Base-by-base conservation (phyloP, 2,797 vertebrate genomes). In the Falco concolor region DNA sequence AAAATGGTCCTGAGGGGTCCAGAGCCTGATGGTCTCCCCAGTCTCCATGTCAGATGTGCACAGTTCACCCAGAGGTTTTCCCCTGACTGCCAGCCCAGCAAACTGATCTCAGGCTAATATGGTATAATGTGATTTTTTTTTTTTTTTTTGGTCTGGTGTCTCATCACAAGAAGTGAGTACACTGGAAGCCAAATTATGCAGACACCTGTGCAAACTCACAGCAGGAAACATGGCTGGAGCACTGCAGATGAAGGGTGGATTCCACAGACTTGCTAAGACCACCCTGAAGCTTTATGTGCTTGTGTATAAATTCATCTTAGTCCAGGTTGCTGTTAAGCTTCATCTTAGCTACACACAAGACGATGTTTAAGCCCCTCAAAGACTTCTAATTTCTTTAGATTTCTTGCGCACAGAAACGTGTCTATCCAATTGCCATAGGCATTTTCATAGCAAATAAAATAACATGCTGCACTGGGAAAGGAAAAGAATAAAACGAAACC, bases 171-270 rank as follows among this genome's bases (percentile, higher is more conserved):
- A 34, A 88, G 56, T 14, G 34, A 91, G 60, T n/a, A 6, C 4
- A 1, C 20, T 72, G 68, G 73, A 47, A 95, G 88, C 36, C 84
- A 89, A 84, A 73, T 42, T 53, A 40, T 61, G 72, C 80, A 73
- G 87, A 49, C 95, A 95, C 96, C 96, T 96, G 94, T 93, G 85
- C 95, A 96, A 96, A 95, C 83, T 77, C 83, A 45, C 42, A 60
- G 82, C 91, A 90, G 82, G 89, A 95, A 95, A 64, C 53, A 70
- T 0, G 45, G 68, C 95, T 82, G 68, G 78, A 94, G 74, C 2
- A 0, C 1, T 89, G 87, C 38, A 77, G 84, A 93, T 56, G 91
- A 89, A 91, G 87, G 56, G 83, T 4, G 12, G 60, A 44, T 79
- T 73, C 64, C 60, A 77, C 86, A 91, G 90, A 78, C 56, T 75